phyloP scores from a whole-genome alignment of 1,140 invertebrate species.

The Agrypnia vestita region DNA sequence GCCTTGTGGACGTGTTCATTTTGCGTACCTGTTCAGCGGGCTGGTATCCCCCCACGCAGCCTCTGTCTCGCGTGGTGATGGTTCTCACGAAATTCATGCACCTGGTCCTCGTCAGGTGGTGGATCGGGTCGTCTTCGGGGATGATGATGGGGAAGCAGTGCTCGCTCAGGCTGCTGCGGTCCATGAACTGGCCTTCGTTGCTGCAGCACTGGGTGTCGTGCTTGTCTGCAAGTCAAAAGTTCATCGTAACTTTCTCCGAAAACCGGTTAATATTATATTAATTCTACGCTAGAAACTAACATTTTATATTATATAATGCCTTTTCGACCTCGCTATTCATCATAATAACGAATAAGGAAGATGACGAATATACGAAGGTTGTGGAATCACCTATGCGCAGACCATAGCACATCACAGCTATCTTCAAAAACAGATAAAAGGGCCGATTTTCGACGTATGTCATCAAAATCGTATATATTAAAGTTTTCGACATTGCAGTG shows the following conservation, averaged over 20 bases:
- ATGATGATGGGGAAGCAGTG: slow-evolving; percentile 91
- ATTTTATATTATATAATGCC: neutral
- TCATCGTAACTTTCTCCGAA: neutral
- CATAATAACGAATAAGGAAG: too few relatives aligned
- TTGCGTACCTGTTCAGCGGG: slow-evolving; percentile 82
- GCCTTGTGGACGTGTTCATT: slow-evolving; percentile 27
- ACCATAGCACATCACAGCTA: too few relatives aligned
- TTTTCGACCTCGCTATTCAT: too few relatives aligned
- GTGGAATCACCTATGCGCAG: too few relatives aligned
- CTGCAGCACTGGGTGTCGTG: slow-evolving; percentile 82
- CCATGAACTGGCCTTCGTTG: slow-evolving; percentile 76
- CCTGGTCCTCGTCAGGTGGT: slow-evolving; percentile 77
- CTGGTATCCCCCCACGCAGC: slow-evolving; percentile 75
- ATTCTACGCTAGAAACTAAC: too few relatives aligned
- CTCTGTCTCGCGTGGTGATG: slow-evolving; percentile 79
- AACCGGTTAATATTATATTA: neutral
- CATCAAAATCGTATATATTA: too few relatives aligned
- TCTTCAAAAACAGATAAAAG: too few relatives aligned
- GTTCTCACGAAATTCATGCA: slow-evolving; percentile 92
- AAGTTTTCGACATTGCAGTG: too few relatives aligned
- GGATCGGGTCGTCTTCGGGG: slow-evolving; percentile 87
- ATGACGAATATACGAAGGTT: too few relatives aligned
- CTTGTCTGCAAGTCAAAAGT: slow-evolving; percentile 71
- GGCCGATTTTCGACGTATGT: too few relatives aligned
- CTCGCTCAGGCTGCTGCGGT: slow-evolving; percentile 70